Percentiles rank a stretch among this genome's conserved stretches.
Conservation (phyloP, 2,888 invertebrate species). For the Euzetes globulus region DNA sequence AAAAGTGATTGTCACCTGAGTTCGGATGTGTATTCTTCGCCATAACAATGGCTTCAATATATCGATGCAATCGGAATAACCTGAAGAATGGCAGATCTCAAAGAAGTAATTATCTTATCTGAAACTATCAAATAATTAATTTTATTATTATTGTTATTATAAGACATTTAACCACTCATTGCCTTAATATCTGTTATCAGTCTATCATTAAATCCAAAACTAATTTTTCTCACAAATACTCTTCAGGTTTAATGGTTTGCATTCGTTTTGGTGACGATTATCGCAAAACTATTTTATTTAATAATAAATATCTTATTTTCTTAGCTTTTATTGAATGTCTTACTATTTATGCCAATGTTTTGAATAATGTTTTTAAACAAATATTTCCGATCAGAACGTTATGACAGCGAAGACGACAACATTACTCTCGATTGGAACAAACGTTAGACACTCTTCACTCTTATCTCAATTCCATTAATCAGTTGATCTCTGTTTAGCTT, state of each 20-base stretch:
- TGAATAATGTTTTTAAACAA: conserved; percentile 21
- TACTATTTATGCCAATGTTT: background rate
- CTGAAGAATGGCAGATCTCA: conserved; percentile 27
- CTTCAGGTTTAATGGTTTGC: background rate
- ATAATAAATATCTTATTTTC: background rate
- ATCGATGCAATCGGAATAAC: conserved; percentile 30
- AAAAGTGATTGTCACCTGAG: background rate
- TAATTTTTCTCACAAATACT: background rate
- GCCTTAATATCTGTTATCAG: background rate
- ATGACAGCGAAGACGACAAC: conserved; percentile 43
- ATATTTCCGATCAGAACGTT: conserved; percentile 39
- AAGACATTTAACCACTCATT: too few species aligned
- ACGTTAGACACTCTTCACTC: conserved; percentile 38
- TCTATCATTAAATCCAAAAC: background rate
- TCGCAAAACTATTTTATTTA: background rate
- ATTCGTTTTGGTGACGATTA: background rate
- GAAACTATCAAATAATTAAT: too few species aligned
- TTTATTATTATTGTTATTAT: background rate
- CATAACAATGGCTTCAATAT: conserved; percentile 15
- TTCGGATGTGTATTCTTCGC: background rate
- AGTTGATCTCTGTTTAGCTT: conserved; percentile 48
- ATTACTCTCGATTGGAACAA: conserved; percentile 41
- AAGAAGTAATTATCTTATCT: conserved; percentile 30
- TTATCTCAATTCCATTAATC: conserved; percentile 27
- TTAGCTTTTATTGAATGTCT: background rate